Evolutionary conservation across 2,797 vertebrate genomes (phyloP).

Genomic region (Perodicticus potto): DNA sequence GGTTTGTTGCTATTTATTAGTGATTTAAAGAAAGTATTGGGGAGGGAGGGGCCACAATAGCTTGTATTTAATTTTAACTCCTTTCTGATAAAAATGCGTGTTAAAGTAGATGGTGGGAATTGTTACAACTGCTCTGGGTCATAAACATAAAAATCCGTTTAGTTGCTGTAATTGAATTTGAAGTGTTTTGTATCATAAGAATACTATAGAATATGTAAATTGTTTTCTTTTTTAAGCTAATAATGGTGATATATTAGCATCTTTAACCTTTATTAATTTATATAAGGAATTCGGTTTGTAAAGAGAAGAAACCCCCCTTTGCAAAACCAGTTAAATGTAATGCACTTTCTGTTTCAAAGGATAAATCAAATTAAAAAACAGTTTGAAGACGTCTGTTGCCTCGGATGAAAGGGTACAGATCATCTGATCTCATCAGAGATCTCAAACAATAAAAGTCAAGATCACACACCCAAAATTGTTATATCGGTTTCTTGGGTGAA

Average conservation of each 20-base stretch:
- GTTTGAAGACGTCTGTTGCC: conserved; percentile 86
- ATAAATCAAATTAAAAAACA: conserved; percentile 89
- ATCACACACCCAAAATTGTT: conserved; percentile 19
- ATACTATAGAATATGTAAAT: conserved; percentile 90
- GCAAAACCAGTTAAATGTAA: conserved; percentile 91
- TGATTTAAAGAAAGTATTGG: conserved; percentile 80
- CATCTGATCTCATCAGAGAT: conserved; percentile 82
- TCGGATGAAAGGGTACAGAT: conserved; percentile 84
- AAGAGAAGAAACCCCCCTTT: conserved; percentile 87
- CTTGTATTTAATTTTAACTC: conserved; percentile 85
- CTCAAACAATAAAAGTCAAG: conserved; percentile 83
- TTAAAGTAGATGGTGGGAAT: conserved; percentile 87
- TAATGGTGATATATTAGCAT: conserved; percentile 89
- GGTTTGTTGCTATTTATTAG: conserved; percentile 88
- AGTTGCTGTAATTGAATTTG: conserved; percentile 88
- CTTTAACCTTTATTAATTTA: conserved; percentile 93
- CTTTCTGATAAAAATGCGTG: conserved; percentile 81
- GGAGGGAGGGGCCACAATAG: conserved; percentile 70
- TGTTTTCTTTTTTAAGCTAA: conserved; percentile 88
- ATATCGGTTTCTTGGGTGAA: conserved; percentile 66
- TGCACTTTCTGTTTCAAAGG: conserved; percentile 94
- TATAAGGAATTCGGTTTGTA: conserved; percentile 92
- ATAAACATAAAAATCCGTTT: conserved; percentile 84
- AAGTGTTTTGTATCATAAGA: conserved; percentile 92
- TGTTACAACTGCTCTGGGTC: conserved; percentile 84